Evolutionary conservation across 2,797 vertebrate genomes (phyloP).

Genomic region (Gadopsis bispinosus): DNA sequence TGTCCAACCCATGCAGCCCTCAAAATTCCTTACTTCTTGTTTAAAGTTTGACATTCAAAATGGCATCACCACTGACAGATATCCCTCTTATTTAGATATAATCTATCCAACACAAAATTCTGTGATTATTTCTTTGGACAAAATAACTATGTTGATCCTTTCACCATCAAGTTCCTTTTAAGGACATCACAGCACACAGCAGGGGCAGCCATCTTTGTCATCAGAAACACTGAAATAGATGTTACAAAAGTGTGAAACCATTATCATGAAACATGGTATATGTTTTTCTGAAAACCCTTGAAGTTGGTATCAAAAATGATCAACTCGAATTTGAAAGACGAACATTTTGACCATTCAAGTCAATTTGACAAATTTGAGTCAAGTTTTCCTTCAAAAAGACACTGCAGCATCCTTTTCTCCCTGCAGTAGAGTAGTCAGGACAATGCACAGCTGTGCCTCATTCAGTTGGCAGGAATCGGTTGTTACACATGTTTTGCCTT

Average conservation of each 20-base stretch:
- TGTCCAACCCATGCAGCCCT: neutral
- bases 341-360: neutral
- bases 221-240: neutral
- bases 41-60: neutral
- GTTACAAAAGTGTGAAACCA: neutral
- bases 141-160: neutral
- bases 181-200: neutral
- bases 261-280: neutral
- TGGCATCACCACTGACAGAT: neutral
- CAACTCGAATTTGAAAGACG: neutral
- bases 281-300: neutral
- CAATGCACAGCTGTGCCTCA: constrained; percentile 64
- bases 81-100: neutral
- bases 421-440: constrained; percentile 21
- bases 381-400: neutral
- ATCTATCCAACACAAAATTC: neutral
- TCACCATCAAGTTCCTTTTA: neutral
- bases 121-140: constrained; percentile 13
- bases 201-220: neutral
- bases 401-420: neutral
- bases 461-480: constrained; percentile 47
- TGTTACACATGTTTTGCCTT: constrained; percentile 72
- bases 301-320: neutral
- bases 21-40: neutral
- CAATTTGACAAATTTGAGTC: neutral